These are phyloP conservation scores for Tetramorium alpestre DNA, from an alignment of 1,140 invertebrate species.

Conservation along the genomic window DNA sequence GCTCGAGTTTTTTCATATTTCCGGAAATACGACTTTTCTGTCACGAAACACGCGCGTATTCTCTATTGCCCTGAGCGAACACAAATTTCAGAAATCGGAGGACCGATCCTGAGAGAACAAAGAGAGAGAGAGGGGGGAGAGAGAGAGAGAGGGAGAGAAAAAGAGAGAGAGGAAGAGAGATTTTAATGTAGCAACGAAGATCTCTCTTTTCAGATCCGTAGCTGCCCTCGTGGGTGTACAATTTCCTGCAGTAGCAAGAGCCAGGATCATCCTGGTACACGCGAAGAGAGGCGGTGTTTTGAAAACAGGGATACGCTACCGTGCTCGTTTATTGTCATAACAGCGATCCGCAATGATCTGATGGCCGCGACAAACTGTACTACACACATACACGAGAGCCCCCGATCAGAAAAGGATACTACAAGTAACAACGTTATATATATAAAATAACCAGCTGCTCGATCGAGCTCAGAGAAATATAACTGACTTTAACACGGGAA, in stretches of 20 bases:
- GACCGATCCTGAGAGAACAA: not conserved
- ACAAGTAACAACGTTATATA: not conserved
- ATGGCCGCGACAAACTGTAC: conserved; percentile 46
- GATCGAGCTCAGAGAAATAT: conserved; percentile 13
- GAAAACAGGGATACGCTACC: conserved; percentile 61
- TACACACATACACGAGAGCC: conserved; percentile 16
- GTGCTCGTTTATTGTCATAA: conserved; percentile 68
- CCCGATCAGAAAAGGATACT: conserved; percentile 16
- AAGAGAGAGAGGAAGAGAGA: not conserved
- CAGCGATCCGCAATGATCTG: conserved; percentile 61
- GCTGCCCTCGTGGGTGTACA: conserved; percentile 11
- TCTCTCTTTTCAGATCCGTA: conserved; percentile 32
- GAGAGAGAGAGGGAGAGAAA: not conserved
- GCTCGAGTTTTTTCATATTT: not conserved
- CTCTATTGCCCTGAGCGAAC: conserved; percentile 29
- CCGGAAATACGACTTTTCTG: conserved; percentile 38
- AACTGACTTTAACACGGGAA: not conserved
- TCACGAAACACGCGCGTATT: conserved; percentile 17
- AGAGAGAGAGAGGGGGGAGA: not conserved
- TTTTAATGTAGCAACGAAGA: conserved; percentile 50
- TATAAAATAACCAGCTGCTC: conserved; percentile 38
- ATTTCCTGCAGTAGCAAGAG: conserved; percentile 51
- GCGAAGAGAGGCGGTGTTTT: conserved; percentile 59
- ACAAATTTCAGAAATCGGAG: conserved; percentile 41
- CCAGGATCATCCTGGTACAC: conserved; percentile 33